These are phyloP conservation scores for Alca torda DNA, from an alignment of 2,797 vertebrate genomes.

Conservation along the genomic window DNA sequence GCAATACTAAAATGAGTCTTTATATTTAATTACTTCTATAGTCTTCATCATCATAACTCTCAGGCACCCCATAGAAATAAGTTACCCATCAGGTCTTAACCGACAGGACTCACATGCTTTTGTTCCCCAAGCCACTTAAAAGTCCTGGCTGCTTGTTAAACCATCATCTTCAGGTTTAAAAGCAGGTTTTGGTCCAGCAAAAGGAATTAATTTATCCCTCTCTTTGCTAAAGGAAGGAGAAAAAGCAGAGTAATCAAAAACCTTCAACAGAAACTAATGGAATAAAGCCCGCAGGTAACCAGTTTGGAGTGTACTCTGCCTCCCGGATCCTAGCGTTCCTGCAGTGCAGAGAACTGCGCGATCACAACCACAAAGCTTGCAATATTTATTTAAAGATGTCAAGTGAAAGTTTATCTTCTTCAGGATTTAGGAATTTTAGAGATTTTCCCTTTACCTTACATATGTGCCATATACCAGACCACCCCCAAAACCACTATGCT, in stretches of 20 bases:
- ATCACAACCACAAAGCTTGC: rapidly evolving
- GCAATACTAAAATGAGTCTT: neutral
- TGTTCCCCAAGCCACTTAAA: neutral
- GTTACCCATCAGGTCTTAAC: neutral
- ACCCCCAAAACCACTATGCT: neutral
- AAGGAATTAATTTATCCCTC: neutral
- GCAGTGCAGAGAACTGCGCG: rapidly evolving
- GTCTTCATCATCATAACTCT: neutral
- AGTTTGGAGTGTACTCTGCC: neutral
- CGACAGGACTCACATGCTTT: neutral
- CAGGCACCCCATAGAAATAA: neutral
- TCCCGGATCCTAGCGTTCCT: neutral
- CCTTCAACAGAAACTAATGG: neutral
- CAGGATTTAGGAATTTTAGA: neutral
- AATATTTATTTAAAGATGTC: too few species aligned
- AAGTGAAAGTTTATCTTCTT: neutral
- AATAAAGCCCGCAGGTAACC: neutral
- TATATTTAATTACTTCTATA: neutral
- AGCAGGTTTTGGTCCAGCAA: neutral
- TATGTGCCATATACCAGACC: rapidly evolving
- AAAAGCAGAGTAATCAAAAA: neutral
- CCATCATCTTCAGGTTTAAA: neutral
- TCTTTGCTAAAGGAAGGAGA: neutral
- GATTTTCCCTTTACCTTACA: neutral
- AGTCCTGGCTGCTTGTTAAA: neutral